phyloP scores from a whole-genome alignment of 2,888 invertebrate genomes.

The Lamellibrachia columna region DNA sequence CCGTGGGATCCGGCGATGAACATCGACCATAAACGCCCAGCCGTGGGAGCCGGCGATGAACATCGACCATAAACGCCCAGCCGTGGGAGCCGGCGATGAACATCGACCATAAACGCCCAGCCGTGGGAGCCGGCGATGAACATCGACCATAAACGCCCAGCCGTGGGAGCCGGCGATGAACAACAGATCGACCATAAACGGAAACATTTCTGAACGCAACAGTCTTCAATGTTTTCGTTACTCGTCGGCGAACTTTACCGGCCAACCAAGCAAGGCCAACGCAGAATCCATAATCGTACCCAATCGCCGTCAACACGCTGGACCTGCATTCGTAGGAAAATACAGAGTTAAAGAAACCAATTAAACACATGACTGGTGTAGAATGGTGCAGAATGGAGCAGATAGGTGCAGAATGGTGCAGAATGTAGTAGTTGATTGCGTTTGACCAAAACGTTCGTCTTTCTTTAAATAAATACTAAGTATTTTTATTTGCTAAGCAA shows the following conservation, averaged over 20 bases:
- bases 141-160: constrained; percentile 8
- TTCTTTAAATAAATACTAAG: constrained; percentile 1
- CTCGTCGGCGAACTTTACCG: background rate
- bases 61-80: too few relatives aligned
- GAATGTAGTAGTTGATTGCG: background rate
- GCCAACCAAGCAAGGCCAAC: background rate
- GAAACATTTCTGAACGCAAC: background rate
- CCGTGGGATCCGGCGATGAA: too few relatives aligned
- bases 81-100: too few relatives aligned
- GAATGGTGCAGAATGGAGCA: background rate
- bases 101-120: too few relatives aligned
- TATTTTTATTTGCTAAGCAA: background rate
- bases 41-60: background rate
- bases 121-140: background rate
- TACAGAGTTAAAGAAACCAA: background rate
- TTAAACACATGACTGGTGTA: background rate
- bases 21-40: too few relatives aligned
- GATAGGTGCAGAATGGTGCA: background rate
- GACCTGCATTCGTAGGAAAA: background rate
- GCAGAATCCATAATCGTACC: background rate
- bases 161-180: background rate
- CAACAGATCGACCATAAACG: constrained; percentile 8
- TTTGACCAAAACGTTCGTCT: background rate
- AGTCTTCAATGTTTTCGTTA: background rate
- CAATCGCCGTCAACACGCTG: background rate